Conservation (phyloP, 2,888 invertebrate species). For the Agrilus biguttatus region DNA sequence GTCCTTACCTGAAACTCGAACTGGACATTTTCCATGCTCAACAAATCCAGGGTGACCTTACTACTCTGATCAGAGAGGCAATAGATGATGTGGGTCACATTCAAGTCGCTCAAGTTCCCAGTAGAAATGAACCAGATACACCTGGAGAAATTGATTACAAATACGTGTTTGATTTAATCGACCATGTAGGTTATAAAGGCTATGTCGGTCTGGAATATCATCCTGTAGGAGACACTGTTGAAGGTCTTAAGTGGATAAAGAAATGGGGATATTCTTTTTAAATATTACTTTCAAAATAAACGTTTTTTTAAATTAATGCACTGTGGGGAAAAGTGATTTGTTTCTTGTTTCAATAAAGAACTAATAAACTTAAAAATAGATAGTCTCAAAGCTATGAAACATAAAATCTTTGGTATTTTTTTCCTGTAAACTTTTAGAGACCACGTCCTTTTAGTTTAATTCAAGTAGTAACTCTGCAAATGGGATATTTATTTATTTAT, state of each 20-base stretch:
- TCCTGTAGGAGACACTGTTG: conserved; percentile 44
- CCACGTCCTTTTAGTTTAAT: too few species aligned
- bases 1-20: conserved; percentile 65
- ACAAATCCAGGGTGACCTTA: conserved; percentile 72
- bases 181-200: conserved; percentile 54
- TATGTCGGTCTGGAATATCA: conserved; percentile 88
- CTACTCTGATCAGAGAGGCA: conserved; percentile 54
- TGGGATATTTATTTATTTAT: too few species aligned
- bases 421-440: too few species aligned
- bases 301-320: too few species aligned
- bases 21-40: conserved; percentile 87
- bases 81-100: conserved; percentile 61
- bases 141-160: conserved; percentile 75
- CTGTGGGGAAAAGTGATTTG: too few species aligned
- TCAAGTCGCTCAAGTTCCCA: conserved; percentile 83
- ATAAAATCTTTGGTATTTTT: too few species aligned
- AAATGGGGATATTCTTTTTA: conserved; percentile 48
- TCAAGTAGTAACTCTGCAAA: too few species aligned
- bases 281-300: conserved; percentile 8
- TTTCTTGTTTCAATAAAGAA: too few species aligned
- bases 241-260: conserved; percentile 59
- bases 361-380: too few species aligned
- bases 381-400: too few species aligned
- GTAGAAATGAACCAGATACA: conserved; percentile 73
- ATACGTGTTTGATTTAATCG: conserved; percentile 59